Evolutionary conservation across 1,140 invertebrate genomes (phyloP).

Genomic region (Drosophila guanche): DNA sequence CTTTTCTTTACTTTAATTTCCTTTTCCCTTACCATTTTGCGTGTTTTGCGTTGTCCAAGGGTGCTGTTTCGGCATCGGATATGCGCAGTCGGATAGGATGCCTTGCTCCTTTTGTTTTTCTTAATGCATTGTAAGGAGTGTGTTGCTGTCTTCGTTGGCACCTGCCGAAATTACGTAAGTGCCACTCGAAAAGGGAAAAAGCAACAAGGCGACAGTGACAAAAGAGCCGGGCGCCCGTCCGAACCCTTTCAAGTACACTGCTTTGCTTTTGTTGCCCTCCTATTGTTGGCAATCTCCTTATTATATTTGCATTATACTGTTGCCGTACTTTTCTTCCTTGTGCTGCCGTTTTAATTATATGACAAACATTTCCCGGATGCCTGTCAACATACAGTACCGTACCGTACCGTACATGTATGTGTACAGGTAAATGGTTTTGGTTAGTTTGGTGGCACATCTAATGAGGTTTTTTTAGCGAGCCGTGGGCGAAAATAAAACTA

Average conservation of each 20-base stretch:
- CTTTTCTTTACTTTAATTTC: slow-evolving; percentile 2
- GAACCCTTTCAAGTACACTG: slow-evolving; percentile 59
- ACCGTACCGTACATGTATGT: slow-evolving; percentile 44
- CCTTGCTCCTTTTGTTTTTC: slow-evolving; percentile 51
- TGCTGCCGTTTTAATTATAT: not conserved
- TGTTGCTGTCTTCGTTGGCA: slow-evolving; percentile 48
- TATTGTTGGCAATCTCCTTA: slow-evolving; percentile 33
- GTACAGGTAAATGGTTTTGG: slow-evolving; percentile 28
- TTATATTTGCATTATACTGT: slow-evolving; percentile 59
- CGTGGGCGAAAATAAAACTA: slow-evolving; percentile 37
- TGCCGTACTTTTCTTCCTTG: slow-evolving; percentile 5
- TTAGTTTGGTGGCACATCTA: slow-evolving; percentile 35
- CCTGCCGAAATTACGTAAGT: slow-evolving; percentile 75
- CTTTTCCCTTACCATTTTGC: no score
- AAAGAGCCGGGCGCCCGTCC: slow-evolving; percentile 11
- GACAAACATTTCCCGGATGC: slow-evolving; percentile 1
- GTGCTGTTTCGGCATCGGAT: slow-evolving; percentile 12
- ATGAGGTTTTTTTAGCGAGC: slow-evolving; percentile 48
- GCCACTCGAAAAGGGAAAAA: slow-evolving; percentile 56
- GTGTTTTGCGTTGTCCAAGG: no score
- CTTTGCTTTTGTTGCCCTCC: slow-evolving; percentile 8
- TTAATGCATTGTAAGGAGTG: slow-evolving; percentile 52
- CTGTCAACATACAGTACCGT: slow-evolving; percentile 38
- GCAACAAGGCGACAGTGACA: slow-evolving; percentile 28
- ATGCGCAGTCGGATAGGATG: slow-evolving; percentile 16